phyloP scores from a whole-genome alignment of 2,113 vertebrate species.

The Redunca redunca region DNA sequence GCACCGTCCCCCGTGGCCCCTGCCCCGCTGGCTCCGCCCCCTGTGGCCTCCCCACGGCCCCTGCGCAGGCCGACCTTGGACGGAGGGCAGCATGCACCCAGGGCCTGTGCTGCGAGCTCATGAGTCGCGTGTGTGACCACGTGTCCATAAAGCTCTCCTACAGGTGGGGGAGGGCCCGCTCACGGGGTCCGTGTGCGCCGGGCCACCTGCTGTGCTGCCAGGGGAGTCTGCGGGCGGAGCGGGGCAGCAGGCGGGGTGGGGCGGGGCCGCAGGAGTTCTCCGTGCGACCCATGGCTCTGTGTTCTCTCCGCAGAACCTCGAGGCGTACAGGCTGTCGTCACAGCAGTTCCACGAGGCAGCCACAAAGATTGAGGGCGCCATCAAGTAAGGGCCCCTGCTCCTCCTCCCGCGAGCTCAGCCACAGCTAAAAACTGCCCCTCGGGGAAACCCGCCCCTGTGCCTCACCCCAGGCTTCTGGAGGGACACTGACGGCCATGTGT shows the following conservation, averaged over 20 bases:
- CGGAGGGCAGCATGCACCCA: background rate
- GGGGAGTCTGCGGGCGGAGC: background rate
- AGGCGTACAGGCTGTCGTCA: conserved; percentile 88
- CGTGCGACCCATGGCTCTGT: conserved; percentile 32
- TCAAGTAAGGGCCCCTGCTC: conserved; percentile 84
- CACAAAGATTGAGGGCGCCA: conserved; percentile 82
- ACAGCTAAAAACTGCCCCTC: background rate
- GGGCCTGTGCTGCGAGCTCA: background rate
- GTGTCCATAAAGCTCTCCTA: background rate
- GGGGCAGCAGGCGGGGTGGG: background rate
- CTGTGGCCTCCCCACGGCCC: background rate
- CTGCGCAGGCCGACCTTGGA: background rate
- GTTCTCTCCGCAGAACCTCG: conserved; percentile 84
- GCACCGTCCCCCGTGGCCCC: background rate
- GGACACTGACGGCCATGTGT: accelerated
- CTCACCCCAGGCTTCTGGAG: background rate
- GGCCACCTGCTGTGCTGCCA: background rate
- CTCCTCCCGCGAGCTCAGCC: conserved; percentile 48
- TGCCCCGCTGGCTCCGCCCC: too few species aligned
- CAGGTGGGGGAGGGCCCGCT: background rate
- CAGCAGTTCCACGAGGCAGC: conserved; percentile 90
- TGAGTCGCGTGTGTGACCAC: background rate
- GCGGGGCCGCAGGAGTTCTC: background rate
- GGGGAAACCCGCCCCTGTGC: accelerated
- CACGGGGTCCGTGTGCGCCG: accelerated